phyloP scores from a whole-genome alignment of 2,113 vertebrate genomes.

The Pyrgilauda ruficollis region DNA sequence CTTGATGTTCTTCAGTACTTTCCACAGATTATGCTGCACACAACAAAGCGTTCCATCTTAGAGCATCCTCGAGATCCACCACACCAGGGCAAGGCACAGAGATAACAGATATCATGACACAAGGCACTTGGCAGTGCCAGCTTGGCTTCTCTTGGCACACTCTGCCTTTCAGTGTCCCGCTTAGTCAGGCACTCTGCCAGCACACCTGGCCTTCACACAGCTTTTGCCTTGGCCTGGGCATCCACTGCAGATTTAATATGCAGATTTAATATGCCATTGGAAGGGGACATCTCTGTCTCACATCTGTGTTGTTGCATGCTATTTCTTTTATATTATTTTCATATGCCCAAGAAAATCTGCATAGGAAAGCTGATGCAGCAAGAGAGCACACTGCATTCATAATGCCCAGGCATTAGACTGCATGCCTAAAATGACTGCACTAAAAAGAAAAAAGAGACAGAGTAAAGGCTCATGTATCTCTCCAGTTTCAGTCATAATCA shows the following conservation, averaged over 20 bases:
- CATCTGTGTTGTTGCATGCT: neutral
- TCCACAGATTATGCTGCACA: neutral
- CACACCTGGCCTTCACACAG: neutral
- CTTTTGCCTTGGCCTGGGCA: neutral
- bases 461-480: neutral
- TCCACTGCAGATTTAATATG: neutral
- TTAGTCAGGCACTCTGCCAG: neutral
- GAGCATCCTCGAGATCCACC: neutral
- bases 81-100: neutral
- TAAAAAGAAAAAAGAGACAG: neutral
- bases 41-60: neutral
- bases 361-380: neutral
- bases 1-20: neutral
- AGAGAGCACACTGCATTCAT: neutral
- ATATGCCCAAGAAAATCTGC: neutral
- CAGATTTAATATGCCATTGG: neutral
- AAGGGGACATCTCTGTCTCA: neutral
- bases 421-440: neutral
- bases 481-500: neutral
- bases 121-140: neutral
- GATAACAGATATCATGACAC: fast-evolving
- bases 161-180: neutral
- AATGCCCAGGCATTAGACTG: neutral
- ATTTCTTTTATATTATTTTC: neutral
- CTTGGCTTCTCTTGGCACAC: neutral